Percentiles rank a stretch among this genome's conserved stretches.
Evolutionary conservation across 2,888 invertebrate genomes (phyloP).

Genomic region (Acronicta psi): DNA sequence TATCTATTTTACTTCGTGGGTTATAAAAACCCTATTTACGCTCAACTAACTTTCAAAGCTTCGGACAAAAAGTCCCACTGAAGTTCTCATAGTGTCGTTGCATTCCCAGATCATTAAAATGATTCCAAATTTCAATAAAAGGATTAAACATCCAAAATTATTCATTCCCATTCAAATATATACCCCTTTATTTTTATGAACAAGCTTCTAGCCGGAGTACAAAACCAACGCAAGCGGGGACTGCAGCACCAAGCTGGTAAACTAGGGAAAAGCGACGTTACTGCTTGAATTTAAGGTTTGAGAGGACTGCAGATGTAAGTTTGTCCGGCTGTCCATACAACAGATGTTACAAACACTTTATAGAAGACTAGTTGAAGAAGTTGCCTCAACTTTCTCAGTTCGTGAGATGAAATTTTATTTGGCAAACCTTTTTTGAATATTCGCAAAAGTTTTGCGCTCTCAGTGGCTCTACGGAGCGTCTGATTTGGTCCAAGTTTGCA

Average conservation of each 20-base stretch:
- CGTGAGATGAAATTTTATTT: conserved; percentile 85
- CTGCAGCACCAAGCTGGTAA: conserved; percentile 16
- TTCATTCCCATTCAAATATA: conserved; percentile 63
- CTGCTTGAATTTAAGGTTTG: conserved; percentile 34
- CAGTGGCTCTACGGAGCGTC: conserved; percentile 50
- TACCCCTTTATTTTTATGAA: conserved; percentile 78
- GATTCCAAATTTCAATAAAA: conserved; percentile 55
- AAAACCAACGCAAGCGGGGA: conserved; percentile 73
- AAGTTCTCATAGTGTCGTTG: conserved; percentile 25
- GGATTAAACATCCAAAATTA: conserved; percentile 57
- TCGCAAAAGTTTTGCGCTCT: conserved; percentile 56
- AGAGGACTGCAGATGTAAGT: conserved; percentile 47
- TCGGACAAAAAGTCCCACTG: conserved; percentile 21
- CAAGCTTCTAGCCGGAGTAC: conserved; percentile 75
- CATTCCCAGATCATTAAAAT: conserved; percentile 60
- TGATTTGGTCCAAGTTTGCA: conserved; percentile 55
- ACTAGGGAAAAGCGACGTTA: conserved; percentile 52
- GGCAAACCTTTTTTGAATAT: conserved; percentile 80
- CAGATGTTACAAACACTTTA: conserved; percentile 83
- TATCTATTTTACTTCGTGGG: background rate
- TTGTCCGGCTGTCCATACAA: conserved; percentile 76
- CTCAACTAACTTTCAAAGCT: conserved; percentile 9
- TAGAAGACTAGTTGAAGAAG: conserved; percentile 72
- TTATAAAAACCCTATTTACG: background rate
- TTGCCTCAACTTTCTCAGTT: conserved; percentile 74